Evolutionary conservation across 2,888 invertebrate species (phyloP), one percentile per base, ranked within the genome.

Genomic region (Pelosia muscerda): DNA sequence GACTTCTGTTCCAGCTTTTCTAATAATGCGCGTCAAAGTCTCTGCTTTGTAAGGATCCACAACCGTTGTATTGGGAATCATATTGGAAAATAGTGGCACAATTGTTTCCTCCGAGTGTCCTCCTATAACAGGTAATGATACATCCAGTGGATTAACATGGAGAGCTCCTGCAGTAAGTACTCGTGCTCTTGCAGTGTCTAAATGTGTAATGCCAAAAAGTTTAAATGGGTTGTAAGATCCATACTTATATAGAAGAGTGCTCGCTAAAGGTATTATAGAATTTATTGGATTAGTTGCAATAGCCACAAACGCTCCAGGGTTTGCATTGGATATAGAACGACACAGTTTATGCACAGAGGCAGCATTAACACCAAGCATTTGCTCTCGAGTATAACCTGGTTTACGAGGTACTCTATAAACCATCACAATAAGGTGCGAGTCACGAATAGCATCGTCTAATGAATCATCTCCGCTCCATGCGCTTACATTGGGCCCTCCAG

Each of bases 81-180:
- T 72, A 76, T 88, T 89, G 2, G 92, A 92, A 80, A 91, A 92
- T 31, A 92, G 71, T 6, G 92, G 92, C 63, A 92, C 79, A 49
- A 91, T 86, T 2, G 92, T 91, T 2, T 90, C 84, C 22, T 90
- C 90, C 0, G 92, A 92, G 76, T 92, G 90, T 0, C 92, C 92
- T 63, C 92, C 90, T 22, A 92, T 87, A 0, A 92, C 90, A 19
- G 92, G 92, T 38, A 92, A 69, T 10, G 79, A 65, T 28, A 92
- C 64, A 26, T 81, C 73, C 15, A 72, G 61, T 15, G 89, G 84
- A 67, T 84, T 86, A 0, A 87, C 80, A 55, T 86, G 75, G 8
- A 92, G 78, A 49, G 79, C 78, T 34, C 81, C 83, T 9, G 86
- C 89, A 53, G 82, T 83, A 54, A 86, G 85, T 3, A 84, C 68